Conservation (phyloP, 2,888 invertebrate species). For the Carcina quercana region DNA sequence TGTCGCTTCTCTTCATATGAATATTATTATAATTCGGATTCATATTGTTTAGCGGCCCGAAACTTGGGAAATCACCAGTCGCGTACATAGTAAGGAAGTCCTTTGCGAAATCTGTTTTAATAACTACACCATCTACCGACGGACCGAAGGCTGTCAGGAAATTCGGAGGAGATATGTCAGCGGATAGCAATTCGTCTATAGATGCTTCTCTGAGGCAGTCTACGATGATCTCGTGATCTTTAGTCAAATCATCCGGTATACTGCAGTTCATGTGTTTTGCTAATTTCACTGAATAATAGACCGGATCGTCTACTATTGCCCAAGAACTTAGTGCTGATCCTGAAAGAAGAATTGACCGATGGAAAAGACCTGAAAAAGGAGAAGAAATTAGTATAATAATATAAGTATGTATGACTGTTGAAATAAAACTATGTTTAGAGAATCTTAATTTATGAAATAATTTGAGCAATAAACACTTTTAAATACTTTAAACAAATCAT, state of each 20-base stretch:
- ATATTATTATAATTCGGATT: conserved; percentile 67
- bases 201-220: conserved; percentile 87
- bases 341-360: conserved; percentile 88
- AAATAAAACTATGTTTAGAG: no score
- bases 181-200: conserved; percentile 81
- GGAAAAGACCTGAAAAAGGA: conserved; percentile 82
- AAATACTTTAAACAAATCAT: no score
- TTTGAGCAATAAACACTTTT: no score
- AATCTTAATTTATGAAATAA: no score
- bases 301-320: conserved; percentile 92
- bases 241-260: conserved; percentile 85
- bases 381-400: no score
- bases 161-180: conserved; percentile 86
- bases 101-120: conserved; percentile 90
- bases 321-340: conserved; percentile 93
- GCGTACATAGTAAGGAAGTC: conserved; percentile 82
- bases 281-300: conserved; percentile 85
- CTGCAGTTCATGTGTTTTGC: conserved; percentile 88
- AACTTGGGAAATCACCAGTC: conserved; percentile 77
- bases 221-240: conserved; percentile 88
- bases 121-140: conserved; percentile 95
- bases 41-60: conserved; percentile 74
- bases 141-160: conserved; percentile 93
- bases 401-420: no score
- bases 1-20: conserved; percentile 77